Evolutionary conservation across 1,140 invertebrate species (phyloP).

Genomic region (Leptinotarsa lineolata): DNA sequence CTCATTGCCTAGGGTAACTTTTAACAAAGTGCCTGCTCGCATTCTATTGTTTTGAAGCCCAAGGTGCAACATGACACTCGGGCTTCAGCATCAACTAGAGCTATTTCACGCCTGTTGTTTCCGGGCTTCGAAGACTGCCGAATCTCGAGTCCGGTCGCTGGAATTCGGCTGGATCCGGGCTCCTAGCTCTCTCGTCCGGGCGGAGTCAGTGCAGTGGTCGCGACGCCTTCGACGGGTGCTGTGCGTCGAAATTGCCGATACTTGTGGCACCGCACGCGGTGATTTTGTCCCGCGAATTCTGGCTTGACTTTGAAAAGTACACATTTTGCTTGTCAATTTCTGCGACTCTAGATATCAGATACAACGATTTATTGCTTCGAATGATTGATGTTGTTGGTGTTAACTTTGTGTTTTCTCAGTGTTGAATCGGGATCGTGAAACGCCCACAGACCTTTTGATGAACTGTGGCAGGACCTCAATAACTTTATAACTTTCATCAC

Average conservation of each 20-base stretch:
- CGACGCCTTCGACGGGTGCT: conserved; percentile 40
- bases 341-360: not conserved
- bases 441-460: not conserved
- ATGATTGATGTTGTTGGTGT: conserved; percentile 17
- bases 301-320: not conserved
- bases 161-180: conserved; percentile 35
- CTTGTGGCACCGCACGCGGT: conserved; percentile 7
- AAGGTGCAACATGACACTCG: conserved; percentile 28
- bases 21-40: conserved; percentile 16
- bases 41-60: conserved; percentile 12
- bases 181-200: conserved; percentile 44
- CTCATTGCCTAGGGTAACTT: conserved; percentile 11
- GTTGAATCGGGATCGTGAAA: not conserved
- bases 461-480: not conserved
- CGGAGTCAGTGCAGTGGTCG: conserved; percentile 47
- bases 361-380: conserved; percentile 24
- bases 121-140: conserved; percentile 37
- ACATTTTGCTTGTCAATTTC: conserved; percentile 10
- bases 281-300: not conserved
- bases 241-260: conserved; percentile 15
- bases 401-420: conserved; percentile 12
- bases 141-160: conserved; percentile 33
- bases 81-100: conserved; percentile 24
- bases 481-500: not conserved
- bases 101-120: conserved; percentile 46